These are phyloP conservation scores for Eristalis tenax DNA, from an alignment of 2,888 invertebrate genomes.

Conservation along the genomic window DNA sequence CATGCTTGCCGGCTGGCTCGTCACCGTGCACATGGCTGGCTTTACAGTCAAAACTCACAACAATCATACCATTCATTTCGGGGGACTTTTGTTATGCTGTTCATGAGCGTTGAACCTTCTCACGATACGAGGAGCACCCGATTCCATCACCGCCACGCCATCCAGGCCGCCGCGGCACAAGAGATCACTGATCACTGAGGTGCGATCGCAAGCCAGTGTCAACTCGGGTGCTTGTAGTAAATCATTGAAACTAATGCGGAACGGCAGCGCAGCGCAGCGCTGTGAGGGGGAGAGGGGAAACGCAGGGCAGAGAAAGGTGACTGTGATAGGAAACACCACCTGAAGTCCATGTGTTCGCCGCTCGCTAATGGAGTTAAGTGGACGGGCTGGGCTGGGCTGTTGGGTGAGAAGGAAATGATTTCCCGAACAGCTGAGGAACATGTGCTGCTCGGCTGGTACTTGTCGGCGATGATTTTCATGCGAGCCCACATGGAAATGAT, in stretches of 20 bases:
- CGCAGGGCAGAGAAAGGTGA: conserved; percentile 3
- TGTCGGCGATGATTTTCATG: conserved; percentile 18
- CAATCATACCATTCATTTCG: conserved; percentile 68
- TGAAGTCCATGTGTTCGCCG: conserved; percentile 48
- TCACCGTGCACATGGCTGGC: not conserved
- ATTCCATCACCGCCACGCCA: not conserved
- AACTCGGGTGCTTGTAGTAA: conserved; percentile 57
- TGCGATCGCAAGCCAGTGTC: conserved; percentile 54
- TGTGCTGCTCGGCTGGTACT: conserved; percentile 49
- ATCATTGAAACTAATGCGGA: conserved; percentile 65
- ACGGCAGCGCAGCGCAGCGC: not conserved
- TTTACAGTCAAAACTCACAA: conserved; percentile 63
- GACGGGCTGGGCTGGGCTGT: conserved; percentile 23
- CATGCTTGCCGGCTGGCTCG: conserved; percentile 14
- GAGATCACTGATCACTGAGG: conserved; percentile 55
- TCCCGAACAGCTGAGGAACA: conserved; percentile 77
- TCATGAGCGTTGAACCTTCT: conserved; percentile 62
- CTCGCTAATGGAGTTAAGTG: conserved; percentile 39
- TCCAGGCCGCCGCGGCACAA: not conserved
- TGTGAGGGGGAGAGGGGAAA: not conserved
- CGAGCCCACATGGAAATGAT: conserved; percentile 22
- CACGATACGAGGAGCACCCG: conserved; percentile 33
- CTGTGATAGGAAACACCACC: conserved; percentile 41
- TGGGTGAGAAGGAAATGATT: conserved; percentile 35
- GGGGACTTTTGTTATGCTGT: conserved; percentile 43